Evolutionary conservation across 2,113 vertebrate species (phyloP).

Genomic region (Perca schrenkii): DNA sequence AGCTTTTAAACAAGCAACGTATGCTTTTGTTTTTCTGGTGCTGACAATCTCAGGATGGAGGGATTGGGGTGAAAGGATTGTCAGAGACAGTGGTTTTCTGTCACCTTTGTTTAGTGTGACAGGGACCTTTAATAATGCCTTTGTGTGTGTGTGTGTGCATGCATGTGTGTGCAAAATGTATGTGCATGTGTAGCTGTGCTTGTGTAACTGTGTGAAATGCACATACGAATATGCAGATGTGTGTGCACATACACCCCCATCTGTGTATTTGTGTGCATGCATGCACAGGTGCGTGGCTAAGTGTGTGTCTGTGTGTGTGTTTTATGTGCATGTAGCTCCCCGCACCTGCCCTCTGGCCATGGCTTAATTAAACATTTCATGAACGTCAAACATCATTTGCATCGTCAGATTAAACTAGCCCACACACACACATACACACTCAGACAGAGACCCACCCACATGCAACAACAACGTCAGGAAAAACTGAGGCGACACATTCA

Average conservation of each 20-base stretch:
- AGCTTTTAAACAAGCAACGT: background rate
- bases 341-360: slow-evolving; percentile 58
- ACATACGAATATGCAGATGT: background rate
- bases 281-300: slow-evolving; percentile 9
- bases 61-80: slow-evolving; percentile 2
- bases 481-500: slow-evolving; percentile 33
- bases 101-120: slow-evolving; percentile 57
- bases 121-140: slow-evolving; percentile 46
- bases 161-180: background rate
- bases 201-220: background rate
- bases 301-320: background rate
- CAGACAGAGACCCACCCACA: slow-evolving; percentile 10
- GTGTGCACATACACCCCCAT: background rate
- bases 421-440: slow-evolving; percentile 9
- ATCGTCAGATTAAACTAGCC: slow-evolving; percentile 46
- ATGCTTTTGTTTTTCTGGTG: slow-evolving; percentile 4
- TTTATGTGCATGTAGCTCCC: slow-evolving; percentile 27
- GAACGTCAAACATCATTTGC: slow-evolving; percentile 80
- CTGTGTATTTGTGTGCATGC: background rate
- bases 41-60: background rate
- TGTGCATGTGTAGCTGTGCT: background rate
- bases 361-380: slow-evolving; percentile 82
- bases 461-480: slow-evolving; percentile 25
- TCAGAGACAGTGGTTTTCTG: slow-evolving; percentile 45
- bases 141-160: background rate